phyloP scores from a whole-genome alignment of 2,113 vertebrate species.

The Varanus salvator region DNA sequence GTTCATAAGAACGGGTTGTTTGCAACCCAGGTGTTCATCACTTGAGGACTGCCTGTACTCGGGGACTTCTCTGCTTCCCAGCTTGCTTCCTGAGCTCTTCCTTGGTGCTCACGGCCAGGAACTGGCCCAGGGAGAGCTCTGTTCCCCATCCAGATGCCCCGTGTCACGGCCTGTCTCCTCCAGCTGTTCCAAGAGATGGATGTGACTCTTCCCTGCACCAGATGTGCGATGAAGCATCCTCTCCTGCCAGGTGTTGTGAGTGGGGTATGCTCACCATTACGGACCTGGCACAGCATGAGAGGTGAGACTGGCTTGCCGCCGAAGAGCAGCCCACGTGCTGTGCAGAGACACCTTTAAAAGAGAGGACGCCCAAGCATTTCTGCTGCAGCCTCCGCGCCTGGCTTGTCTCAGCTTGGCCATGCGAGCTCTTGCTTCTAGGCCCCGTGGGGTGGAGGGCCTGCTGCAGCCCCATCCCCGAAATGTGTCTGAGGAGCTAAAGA shows the following conservation, averaged over 20 bases:
- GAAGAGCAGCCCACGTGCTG: not conserved
- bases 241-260: conserved; percentile 11
- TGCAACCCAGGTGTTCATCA: too few species aligned
- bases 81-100: not conserved
- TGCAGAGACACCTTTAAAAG: not conserved
- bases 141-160: conserved; percentile 3
- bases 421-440: not conserved
- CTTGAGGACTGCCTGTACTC: too few species aligned
- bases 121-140: not conserved
- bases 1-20: too few species aligned
- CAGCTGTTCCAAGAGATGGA: conserved; percentile 19
- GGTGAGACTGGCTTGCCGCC: not conserved
- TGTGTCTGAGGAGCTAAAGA: not conserved
- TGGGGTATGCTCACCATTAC: conserved; percentile 2
- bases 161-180: conserved; percentile 1
- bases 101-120: not conserved
- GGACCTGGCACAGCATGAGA: conserved; percentile 7
- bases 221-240: not conserved
- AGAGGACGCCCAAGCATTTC: too few species aligned
- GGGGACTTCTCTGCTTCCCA: not conserved
- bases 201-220: conserved; percentile 9
- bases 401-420: not conserved
- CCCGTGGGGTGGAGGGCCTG: not conserved
- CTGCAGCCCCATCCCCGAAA: not conserved
- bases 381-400: not conserved